Evolutionary conservation across 2,113 vertebrate species (phyloP).

Genomic region (Pantherophis guttatus): DNA sequence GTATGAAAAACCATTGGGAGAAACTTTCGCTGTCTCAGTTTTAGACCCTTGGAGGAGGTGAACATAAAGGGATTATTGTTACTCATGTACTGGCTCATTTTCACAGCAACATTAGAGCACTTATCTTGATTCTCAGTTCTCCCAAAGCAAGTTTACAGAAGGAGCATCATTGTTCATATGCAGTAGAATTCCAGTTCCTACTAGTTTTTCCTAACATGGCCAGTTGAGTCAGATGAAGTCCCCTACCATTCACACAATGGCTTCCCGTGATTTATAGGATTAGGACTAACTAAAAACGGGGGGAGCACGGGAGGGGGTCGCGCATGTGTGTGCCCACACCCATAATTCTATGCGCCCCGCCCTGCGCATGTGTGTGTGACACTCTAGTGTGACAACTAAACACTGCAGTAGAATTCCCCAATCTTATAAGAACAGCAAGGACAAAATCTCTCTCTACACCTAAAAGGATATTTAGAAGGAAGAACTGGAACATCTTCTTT

Average conservation of each 20-base stretch:
- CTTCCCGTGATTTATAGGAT: background rate
- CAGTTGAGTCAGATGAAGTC: background rate
- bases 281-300: background rate
- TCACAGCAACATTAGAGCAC: background rate
- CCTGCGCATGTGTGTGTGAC: too few species aligned
- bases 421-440: background rate
- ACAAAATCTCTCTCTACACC: background rate
- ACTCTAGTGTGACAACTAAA: background rate
- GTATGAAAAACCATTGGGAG: background rate
- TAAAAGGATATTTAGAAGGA: background rate
- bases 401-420: background rate
- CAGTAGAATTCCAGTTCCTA: background rate
- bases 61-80: background rate
- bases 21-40: background rate
- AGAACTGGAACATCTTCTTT: background rate
- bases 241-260: background rate
- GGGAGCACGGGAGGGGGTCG: too few species aligned
- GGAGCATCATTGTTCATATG: background rate
- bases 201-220: background rate
- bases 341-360: too few species aligned
- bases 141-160: background rate
- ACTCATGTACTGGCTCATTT: background rate
- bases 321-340: too few species aligned
- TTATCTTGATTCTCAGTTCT: background rate
- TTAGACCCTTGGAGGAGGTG: background rate